phyloP scores from a whole-genome alignment of 2,888 invertebrate genomes.

The Polydrusus pterygomalis region DNA sequence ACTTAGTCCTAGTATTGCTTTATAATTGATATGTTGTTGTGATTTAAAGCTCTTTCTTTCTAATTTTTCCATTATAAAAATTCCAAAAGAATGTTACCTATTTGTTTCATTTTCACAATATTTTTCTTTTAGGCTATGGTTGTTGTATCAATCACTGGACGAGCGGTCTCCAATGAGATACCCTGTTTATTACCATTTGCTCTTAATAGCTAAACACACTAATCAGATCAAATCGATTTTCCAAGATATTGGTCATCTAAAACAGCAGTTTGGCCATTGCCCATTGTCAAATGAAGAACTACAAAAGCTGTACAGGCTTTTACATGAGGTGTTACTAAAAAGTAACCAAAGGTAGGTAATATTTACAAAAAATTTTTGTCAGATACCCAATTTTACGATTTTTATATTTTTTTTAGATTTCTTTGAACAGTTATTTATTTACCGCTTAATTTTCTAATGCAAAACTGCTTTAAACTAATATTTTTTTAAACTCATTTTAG shows the following conservation, averaged over 20 bases:
- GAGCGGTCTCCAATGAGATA: conserved; percentile 89
- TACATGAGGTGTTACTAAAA: conserved; percentile 91
- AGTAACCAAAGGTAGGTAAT: conserved; percentile 84
- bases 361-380: too few relatives aligned
- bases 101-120: too few relatives aligned
- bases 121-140: conserved; percentile 80
- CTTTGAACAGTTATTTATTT: too few relatives aligned
- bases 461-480: too few relatives aligned
- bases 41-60: too few relatives aligned
- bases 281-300: conserved; percentile 91
- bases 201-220: conserved; percentile 91
- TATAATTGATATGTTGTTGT: too few relatives aligned
- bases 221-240: conserved; percentile 91
- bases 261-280: conserved; percentile 85
- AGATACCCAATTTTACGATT: too few relatives aligned
- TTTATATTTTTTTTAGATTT: too few relatives aligned
- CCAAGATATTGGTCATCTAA: conserved; percentile 87
- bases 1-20: neutral
- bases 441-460: too few relatives aligned
- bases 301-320: conserved; percentile 90
- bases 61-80: too few relatives aligned
- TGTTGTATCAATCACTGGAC: conserved; percentile 93
- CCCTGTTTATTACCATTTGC: conserved; percentile 93
- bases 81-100: too few relatives aligned
- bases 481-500: conserved; percentile 71